phyloP scores from a whole-genome alignment of 2,797 vertebrate species.

The Pseudochirops corinnae region DNA sequence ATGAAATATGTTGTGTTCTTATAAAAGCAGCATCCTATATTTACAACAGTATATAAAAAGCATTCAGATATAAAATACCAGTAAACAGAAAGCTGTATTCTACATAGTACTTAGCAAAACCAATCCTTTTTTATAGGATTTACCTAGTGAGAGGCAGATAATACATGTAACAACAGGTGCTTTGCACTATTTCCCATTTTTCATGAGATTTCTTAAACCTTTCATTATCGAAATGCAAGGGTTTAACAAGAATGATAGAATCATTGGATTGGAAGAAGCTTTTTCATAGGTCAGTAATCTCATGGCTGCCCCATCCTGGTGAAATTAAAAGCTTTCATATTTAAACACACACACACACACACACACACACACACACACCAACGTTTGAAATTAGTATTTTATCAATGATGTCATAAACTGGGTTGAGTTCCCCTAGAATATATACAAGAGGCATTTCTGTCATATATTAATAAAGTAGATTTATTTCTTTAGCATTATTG shows the following conservation, averaged over 20 bases:
- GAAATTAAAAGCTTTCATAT: background rate
- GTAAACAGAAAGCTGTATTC: background rate
- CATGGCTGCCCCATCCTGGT: background rate
- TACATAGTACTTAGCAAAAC: background rate
- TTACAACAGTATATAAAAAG: constrained; percentile 10
- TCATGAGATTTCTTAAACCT: background rate
- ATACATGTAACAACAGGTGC: background rate
- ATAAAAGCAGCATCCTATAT: background rate
- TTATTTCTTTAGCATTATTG: background rate
- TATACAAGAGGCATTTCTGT: background rate
- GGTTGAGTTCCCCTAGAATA: background rate
- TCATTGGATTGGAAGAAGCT: background rate
- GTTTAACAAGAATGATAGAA: background rate
- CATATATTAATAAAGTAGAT: background rate
- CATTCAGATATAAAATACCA: background rate
- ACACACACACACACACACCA: background rate
- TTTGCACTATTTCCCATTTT: background rate
- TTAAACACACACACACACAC: background rate
- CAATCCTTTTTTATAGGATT: background rate
- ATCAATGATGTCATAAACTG: background rate
- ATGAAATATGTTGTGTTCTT: constrained; percentile 42
- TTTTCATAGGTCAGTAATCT: background rate
- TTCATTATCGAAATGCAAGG: background rate
- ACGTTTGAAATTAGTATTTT: background rate
- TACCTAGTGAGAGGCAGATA: background rate